Evolutionary conservation across 1,140 invertebrate species (phyloP).

Genomic region (Gonioctena quinquepunctata): DNA sequence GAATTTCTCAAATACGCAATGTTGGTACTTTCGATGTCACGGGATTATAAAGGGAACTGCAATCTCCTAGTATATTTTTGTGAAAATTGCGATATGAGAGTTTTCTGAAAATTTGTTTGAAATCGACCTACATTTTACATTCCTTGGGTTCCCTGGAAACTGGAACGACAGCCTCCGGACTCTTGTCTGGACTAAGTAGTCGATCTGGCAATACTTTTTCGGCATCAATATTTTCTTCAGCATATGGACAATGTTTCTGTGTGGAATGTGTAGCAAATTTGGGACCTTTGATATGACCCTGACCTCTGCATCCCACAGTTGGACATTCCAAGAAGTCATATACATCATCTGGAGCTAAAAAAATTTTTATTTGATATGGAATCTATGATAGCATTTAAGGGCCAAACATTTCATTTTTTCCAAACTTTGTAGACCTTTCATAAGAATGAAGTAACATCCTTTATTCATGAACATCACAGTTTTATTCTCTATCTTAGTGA

Average conservation of each 20-base stretch:
- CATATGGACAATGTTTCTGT: constrained; percentile 84
- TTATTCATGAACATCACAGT: no score
- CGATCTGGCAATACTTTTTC: constrained; percentile 62
- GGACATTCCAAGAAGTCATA: constrained; percentile 67
- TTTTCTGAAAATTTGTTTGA: not conserved
- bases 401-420: no score
- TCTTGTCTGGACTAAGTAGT: constrained; percentile 51
- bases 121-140: constrained; percentile 45
- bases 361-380: no score
- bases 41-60: no score
- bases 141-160: constrained; percentile 53
- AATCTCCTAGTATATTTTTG: no score
- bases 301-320: constrained; percentile 76
- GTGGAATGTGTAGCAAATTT: constrained; percentile 77
- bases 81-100: no score
- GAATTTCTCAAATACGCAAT: no score
- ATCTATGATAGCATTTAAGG: no score
- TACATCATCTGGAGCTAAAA: constrained; percentile 65
- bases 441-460: no score
- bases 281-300: constrained; percentile 77
- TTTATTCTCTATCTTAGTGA: no score
- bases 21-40: no score
- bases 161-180: constrained; percentile 49
- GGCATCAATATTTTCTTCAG: constrained; percentile 69
- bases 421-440: no score